phyloP scores from a whole-genome alignment of 2,113 vertebrate genomes.

The Pterocles gutturalis region DNA sequence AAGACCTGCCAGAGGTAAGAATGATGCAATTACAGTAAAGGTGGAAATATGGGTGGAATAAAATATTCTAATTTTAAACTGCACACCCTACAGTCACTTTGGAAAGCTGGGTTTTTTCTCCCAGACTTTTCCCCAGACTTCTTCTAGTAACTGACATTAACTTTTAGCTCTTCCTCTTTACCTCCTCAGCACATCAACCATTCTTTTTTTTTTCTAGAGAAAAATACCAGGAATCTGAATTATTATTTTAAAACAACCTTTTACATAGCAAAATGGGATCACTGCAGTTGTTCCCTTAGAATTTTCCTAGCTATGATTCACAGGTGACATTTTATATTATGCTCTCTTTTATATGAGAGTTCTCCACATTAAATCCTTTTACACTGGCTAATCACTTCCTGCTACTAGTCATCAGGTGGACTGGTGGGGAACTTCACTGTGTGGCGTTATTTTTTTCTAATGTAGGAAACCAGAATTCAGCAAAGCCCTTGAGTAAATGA shows the following conservation, averaged over 20 bases:
- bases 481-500: background rate
- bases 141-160: background rate
- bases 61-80: background rate
- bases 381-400: background rate
- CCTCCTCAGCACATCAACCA: background rate
- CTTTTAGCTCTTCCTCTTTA: background rate
- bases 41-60: background rate
- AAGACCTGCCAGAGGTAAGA: constrained; percentile 84
- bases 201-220: background rate
- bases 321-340: background rate
- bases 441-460: background rate
- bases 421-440: background rate
- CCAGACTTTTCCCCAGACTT: too few species aligned
- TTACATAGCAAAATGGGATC: background rate
- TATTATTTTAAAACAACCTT: background rate
- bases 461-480: background rate
- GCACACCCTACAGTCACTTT: background rate
- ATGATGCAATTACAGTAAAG: background rate
- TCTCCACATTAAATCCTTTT: background rate
- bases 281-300: background rate
- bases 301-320: background rate
- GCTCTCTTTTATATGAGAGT: background rate
- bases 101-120: background rate
- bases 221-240: background rate
- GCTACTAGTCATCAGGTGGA: background rate